Conservation (phyloP, 1,140 invertebrate species). For the Fragariocoptes setiger region DNA sequence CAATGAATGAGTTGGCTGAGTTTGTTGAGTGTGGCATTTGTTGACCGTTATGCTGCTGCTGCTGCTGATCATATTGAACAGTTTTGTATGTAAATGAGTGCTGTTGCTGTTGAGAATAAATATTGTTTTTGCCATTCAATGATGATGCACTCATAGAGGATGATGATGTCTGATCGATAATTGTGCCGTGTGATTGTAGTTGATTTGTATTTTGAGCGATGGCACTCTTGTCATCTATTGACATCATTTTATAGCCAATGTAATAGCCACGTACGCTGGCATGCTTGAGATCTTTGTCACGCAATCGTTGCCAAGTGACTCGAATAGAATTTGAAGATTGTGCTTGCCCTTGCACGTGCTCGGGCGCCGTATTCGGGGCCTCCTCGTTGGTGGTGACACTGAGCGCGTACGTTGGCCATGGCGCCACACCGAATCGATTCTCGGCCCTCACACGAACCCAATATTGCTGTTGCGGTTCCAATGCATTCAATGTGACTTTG, state of each 20-base stretch:
- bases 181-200: too few species aligned
- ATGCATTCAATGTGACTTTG: not conserved
- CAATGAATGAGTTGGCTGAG: conserved; percentile 1
- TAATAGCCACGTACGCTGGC: conserved; percentile 19
- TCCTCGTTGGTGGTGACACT: not conserved
- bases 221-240: too few species aligned
- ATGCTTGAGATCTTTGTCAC: conserved; percentile 13
- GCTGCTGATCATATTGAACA: too few species aligned
- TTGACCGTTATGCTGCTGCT: not conserved
- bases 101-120: too few species aligned
- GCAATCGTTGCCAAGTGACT: conserved; percentile 16
- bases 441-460: not conserved
- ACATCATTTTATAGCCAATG: conserved; percentile 21
- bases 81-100: too few species aligned
- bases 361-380: conserved; percentile 19
- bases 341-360: conserved; percentile 15
- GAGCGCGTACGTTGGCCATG: not conserved
- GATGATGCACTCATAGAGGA: too few species aligned
- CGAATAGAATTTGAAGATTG: conserved; percentile 17
- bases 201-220: too few species aligned
- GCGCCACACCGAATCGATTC: not conserved
- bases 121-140: too few species aligned
- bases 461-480: not conserved
- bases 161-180: too few species aligned
- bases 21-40: not conserved